A percentile compares a stretch with the other conserved stretches of the same genome.
Evolutionary conservation across 2,797 vertebrate species (phyloP).

Genomic region (Pteropus rufus): DNA sequence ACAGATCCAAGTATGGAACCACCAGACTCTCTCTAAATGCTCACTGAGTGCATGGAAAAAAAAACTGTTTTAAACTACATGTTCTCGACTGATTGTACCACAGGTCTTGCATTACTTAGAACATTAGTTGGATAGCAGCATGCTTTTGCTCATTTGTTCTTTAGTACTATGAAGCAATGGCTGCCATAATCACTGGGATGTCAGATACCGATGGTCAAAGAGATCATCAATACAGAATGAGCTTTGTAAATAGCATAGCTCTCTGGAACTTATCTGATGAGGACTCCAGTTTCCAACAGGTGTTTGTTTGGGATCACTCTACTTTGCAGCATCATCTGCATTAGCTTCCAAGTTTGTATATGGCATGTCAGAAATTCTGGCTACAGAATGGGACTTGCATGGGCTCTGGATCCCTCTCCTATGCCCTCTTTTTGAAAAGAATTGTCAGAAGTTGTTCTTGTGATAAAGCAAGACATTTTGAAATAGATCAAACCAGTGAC

Average conservation of each 20-base stretch:
- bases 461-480: slow-evolving; percentile 52
- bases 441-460: slow-evolving; percentile 38
- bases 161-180: not conserved
- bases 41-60: not conserved
- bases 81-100: not conserved
- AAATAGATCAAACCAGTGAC: slow-evolving; percentile 72
- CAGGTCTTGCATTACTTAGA: not conserved
- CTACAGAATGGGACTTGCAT: not conserved
- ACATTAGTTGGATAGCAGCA: not conserved
- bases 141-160: not conserved
- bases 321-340: not conserved
- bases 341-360: not conserved
- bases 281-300: not conserved
- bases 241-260: not conserved
- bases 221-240: not conserved
- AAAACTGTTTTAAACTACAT: not conserved
- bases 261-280: not conserved
- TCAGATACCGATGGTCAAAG: not conserved
- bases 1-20: not conserved
- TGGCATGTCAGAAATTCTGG: slow-evolving; percentile 18
- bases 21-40: not conserved
- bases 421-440: slow-evolving; percentile 62
- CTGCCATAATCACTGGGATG: not conserved
- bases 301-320: not conserved
- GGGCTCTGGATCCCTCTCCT: slow-evolving; percentile 14